Conservation (phyloP, 2,797 vertebrate species). For the Philypnodon macrostomus region DNA sequence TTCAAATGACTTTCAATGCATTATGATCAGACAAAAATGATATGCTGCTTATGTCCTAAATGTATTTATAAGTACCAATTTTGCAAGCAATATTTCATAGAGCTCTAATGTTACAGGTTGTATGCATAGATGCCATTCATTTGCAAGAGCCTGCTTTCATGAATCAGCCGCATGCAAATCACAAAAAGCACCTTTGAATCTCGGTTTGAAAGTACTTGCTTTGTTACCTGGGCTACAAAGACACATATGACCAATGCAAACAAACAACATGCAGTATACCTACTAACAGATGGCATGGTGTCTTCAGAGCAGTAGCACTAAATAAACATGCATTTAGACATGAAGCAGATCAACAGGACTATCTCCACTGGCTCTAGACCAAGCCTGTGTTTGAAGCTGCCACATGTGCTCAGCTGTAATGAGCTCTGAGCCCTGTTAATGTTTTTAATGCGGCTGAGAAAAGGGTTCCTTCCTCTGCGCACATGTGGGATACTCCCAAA, state of each 20-base stretch:
- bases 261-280: slow-evolving; percentile 2
- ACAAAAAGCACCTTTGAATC: slow-evolving; percentile 1
- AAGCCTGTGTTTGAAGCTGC: slow-evolving; percentile 49
- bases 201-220: neutral
- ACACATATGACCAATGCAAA: neutral
- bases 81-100: too few species aligned
- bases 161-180: slow-evolving; percentile 2
- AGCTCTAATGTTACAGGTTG: too few species aligned
- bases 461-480: slow-evolving; percentile 36
- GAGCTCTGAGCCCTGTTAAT: slow-evolving; percentile 62
- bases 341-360: neutral
- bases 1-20: slow-evolving; percentile 40
- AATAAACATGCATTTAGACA: neutral
- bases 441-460: slow-evolving; percentile 48
- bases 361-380: slow-evolving; percentile 23
- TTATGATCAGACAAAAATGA: slow-evolving; percentile 34
- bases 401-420: slow-evolving; percentile 64
- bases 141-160: neutral
- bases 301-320: neutral
- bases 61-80: too few species aligned
- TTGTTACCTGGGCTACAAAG: neutral
- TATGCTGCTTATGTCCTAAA: neutral
- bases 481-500: slow-evolving; percentile 33
- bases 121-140: neutral
- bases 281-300: neutral